Evolutionary conservation across 1,140 invertebrate species (phyloP).

Genomic region (Drosophila arawakana): DNA sequence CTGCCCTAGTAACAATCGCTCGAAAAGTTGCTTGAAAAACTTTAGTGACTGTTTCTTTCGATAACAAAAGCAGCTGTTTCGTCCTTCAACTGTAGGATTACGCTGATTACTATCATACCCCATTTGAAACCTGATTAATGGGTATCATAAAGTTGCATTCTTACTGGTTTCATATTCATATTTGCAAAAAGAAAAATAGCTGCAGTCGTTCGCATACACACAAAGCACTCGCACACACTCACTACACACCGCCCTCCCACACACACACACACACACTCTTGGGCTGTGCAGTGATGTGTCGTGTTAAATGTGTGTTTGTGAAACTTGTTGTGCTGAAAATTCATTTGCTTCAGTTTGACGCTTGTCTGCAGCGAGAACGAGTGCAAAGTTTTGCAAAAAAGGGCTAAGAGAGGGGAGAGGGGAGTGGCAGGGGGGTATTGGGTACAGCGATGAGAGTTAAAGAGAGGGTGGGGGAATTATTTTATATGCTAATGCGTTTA

Average conservation of each 20-base stretch:
- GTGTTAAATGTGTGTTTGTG: constrained; percentile 43
- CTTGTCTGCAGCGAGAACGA: constrained; percentile 2
- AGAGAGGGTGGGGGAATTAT: constrained; percentile 22
- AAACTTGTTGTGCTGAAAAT: constrained; percentile 51
- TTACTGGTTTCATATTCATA: background rate
- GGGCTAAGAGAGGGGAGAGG: no score
- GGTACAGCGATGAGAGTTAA: background rate
- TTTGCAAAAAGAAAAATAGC: constrained; percentile 27
- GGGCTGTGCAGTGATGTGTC: background rate
- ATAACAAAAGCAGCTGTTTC: no score
- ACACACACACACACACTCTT: background rate
- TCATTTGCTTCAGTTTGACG: constrained; percentile 36
- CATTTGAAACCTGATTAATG: no score
- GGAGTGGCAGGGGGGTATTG: background rate
- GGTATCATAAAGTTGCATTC: no score
- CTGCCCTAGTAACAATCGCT: no score
- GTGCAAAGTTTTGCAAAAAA: background rate
- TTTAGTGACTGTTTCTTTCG: no score
- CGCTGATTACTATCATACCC: no score
- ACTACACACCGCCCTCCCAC: background rate
- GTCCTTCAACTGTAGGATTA: no score
- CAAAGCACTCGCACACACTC: background rate
- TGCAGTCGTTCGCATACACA: constrained; percentile 5
- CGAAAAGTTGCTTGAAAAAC: no score
- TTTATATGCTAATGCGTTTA: constrained; percentile 70